These are phyloP conservation scores for Hippoglossus hippoglossus DNA, from an alignment of 2,797 vertebrate genomes.

Conservation along the genomic window DNA sequence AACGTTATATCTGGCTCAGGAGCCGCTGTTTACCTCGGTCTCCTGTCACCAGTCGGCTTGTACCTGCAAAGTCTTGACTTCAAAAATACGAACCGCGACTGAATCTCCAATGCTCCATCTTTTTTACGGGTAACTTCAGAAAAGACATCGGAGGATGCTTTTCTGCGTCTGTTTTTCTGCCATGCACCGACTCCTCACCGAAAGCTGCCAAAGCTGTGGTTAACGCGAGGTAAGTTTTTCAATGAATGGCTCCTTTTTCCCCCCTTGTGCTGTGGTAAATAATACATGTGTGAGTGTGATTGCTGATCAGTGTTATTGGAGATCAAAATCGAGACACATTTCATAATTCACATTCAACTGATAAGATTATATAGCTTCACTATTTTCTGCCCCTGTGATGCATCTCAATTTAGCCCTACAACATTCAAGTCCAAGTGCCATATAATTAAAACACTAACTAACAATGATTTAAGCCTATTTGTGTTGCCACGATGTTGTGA, in stretches of 20 bases:
- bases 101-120: slow-evolving; percentile 70
- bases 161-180: slow-evolving; percentile 62
- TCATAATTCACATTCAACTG: no score
- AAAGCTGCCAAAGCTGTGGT: slow-evolving; percentile 82
- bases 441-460: no score
- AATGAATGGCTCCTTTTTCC: not conserved
- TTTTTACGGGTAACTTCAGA: slow-evolving; percentile 80
- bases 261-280: not conserved
- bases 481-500: not conserved
- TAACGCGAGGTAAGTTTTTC: slow-evolving; percentile 78
- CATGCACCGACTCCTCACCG: slow-evolving; percentile 75
- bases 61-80: slow-evolving; percentile 63
- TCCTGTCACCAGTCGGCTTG: slow-evolving; percentile 63
- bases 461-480: not conserved
- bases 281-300: not conserved
- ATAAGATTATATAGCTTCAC: no score
- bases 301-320: no score
- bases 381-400: no score
- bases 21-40: slow-evolving; percentile 80
- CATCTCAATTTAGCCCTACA: not conserved
- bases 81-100: slow-evolving; percentile 41
- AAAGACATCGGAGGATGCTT: slow-evolving; percentile 60
- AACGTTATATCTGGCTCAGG: slow-evolving; percentile 54
- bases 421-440: slow-evolving; percentile 2
- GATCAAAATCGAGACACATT: no score